These are phyloP conservation scores for Cephalotes varians DNA, from an alignment of 2,888 invertebrate genomes.

Conservation along the genomic window DNA sequence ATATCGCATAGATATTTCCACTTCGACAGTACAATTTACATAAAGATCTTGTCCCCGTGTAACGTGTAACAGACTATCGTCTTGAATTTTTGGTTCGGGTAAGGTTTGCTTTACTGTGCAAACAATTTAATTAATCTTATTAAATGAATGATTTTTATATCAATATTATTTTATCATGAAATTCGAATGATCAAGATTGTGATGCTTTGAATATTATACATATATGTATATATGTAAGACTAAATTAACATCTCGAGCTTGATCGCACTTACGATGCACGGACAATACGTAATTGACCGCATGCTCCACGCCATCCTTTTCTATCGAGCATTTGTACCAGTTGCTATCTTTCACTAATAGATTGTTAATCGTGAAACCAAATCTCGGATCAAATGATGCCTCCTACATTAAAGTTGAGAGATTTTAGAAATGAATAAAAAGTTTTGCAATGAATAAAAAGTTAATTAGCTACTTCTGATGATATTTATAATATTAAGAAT, in stretches of 20 bases:
- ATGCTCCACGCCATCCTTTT: background rate
- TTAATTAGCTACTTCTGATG: background rate
- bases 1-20: conserved; percentile 65
- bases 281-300: conserved; percentile 58
- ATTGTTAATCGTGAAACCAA: conserved; percentile 85
- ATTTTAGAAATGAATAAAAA: background rate
- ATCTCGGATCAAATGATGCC: conserved; percentile 85
- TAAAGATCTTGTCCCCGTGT: conserved; percentile 77
- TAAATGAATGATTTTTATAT: background rate
- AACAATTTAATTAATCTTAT: conserved; percentile 25
- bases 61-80: conserved; percentile 73
- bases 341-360: conserved; percentile 79
- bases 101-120: conserved; percentile 63
- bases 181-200: background rate
- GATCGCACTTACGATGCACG: conserved; percentile 62
- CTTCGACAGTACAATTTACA: conserved; percentile 76
- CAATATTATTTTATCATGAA: background rate
- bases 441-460: background rate
- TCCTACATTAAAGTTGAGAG: conserved; percentile 49
- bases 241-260: conserved; percentile 34
- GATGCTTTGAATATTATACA: background rate
- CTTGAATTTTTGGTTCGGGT: conserved; percentile 69
- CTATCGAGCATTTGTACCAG: conserved; percentile 53
- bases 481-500: background rate
- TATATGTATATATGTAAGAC: background rate